phyloP scores from a whole-genome alignment of 2,888 invertebrate genomes.

The Palloptera scutellata region DNA sequence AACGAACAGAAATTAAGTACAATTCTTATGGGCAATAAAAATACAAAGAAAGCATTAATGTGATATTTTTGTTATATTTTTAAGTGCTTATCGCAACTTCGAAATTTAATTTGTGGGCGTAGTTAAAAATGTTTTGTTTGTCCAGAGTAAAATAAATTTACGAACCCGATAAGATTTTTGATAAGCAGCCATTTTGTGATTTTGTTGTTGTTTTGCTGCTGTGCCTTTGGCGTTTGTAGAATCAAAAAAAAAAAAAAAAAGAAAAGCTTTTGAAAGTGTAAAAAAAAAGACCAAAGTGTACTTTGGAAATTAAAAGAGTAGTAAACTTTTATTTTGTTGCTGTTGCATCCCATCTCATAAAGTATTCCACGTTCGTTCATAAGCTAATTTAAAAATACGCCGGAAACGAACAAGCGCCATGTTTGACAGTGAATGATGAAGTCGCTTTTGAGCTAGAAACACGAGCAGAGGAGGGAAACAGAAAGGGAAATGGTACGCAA shows the following conservation, averaged over 20 bases:
- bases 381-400: conserved; percentile 33
- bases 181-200: conserved; percentile 13
- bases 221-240: too few species aligned
- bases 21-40: conserved; percentile 25
- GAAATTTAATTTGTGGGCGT: conserved; percentile 55
- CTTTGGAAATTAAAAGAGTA: too few species aligned
- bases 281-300: too few species aligned
- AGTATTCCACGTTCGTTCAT: conserved; percentile 24
- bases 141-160: neutral
- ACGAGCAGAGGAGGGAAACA: too few species aligned
- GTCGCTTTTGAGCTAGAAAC: conserved; percentile 1
- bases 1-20: conserved; percentile 4
- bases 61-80: conserved; percentile 14
- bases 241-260: too few species aligned
- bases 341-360: conserved; percentile 10
- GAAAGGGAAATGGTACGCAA: too few species aligned
- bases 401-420: conserved; percentile 43
- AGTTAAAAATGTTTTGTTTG: conserved; percentile 41
- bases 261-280: too few species aligned
- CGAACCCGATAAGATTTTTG: conserved; percentile 7
- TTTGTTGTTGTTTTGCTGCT: too few species aligned
- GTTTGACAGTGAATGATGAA: conserved; percentile 56
- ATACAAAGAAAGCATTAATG: conserved; percentile 14
- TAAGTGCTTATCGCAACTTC: conserved; percentile 46
- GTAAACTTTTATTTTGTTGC: too few species aligned